Conservation (phyloP, 2,113 vertebrate species). For the Cyanistes caeruleus region DNA sequence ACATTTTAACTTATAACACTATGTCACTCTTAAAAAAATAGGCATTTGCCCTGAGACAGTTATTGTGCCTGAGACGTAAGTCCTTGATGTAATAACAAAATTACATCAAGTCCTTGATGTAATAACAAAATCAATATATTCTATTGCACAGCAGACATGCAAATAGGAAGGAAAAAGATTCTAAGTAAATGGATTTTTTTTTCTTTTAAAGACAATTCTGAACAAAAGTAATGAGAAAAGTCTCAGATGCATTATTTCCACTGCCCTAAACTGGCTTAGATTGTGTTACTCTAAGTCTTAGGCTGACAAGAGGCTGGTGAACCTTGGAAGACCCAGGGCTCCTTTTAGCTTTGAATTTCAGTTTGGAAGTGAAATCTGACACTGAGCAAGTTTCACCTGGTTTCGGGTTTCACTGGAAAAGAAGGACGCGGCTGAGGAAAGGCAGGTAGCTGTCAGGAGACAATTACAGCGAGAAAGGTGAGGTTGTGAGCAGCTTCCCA, state of each 20-base stretch:
- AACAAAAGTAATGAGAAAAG: not conserved
- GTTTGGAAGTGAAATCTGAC: slow-evolving; percentile 23
- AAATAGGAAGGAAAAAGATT: not conserved
- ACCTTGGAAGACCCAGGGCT: not conserved
- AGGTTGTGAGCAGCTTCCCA: not conserved
- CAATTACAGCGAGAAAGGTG: not conserved
- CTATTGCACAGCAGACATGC: not conserved
- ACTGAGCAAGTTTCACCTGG: slow-evolving; percentile 25
- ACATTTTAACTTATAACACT: not conserved
- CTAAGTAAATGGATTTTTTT: not conserved
- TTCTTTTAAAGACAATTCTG: not conserved
- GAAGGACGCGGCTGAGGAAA: not conserved
- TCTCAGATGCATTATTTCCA: not conserved
- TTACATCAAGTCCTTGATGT: not conserved
- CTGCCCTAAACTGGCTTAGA: not conserved
- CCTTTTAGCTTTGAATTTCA: slow-evolving; percentile 42
- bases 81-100: not conserved
- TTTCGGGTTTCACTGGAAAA: not conserved
- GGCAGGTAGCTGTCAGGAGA: not conserved
- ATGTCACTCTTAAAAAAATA: not conserved
- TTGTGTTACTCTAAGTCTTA: not conserved
- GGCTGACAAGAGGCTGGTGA: slow-evolving; percentile 7
- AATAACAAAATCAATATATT: not conserved
- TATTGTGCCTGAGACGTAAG: not conserved
- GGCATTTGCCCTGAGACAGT: not conserved